Base-by-base conservation (phyloP, 1,140 invertebrate species). In the Saxidomus purpurata region DNA sequence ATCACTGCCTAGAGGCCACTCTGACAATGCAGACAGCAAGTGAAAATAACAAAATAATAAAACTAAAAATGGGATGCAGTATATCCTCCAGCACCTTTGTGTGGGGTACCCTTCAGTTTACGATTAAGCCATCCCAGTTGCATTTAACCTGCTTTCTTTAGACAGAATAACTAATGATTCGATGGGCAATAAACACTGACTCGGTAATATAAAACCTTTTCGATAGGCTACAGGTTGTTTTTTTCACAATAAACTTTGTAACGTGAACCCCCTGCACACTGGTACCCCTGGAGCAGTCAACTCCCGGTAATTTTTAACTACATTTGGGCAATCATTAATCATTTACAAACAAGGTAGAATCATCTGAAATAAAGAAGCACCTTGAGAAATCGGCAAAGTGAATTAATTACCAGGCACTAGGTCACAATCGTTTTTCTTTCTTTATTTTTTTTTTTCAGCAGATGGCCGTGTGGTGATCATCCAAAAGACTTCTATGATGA, bases 101-200 rank as follows among this genome's bases (percentile, higher is more conserved):
- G 67, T 71, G 67, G 67, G 67, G 67, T 71, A 71, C 13, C 67
- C 34, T 15, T 71, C 34, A 38, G 17, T 63, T 59, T 22, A 28
- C 36, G 28, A 71, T 71, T 31, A 71, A 71, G 67, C 22, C 67
- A 36, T 71, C 28, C 22, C n/a, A 36, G 34, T 15, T 28, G 22
- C 28, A 71, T 71, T 71, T 71, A 71, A 71, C 36, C 67, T 28
- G 25, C 17, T 15, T 6, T 38, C 8, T 71, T 71, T 71, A 71
- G 67, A 71, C 52, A 63, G 59, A 82, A 63, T 82, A 82, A 82
- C 80, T 61, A 82, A 82, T 82, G 49, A 82, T 82, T 61, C 40
- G 31, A 19, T 25, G 15, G 59, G 80, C 22, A 36, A 43, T 82
- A 82, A 82, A 82, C 13, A 34, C 36, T 71, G 67, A 71, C 61